Evolutionary conservation across 2,113 vertebrate genomes (phyloP).

Genomic region (Sitta europaea): DNA sequence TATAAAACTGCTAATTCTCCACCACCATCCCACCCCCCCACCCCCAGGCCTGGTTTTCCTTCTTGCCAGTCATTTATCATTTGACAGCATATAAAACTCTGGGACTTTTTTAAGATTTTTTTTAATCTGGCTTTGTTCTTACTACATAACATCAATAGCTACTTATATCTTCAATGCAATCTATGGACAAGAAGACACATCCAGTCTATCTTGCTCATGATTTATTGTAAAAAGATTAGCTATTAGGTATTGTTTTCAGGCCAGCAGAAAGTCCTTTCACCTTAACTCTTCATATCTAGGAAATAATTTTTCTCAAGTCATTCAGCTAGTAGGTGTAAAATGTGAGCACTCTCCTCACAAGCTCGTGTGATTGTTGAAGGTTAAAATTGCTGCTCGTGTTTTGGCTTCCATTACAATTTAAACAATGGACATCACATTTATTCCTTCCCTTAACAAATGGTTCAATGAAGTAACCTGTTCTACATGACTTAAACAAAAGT

Average conservation of each 20-base stretch:
- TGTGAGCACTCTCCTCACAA: neutral
- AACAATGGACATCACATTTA: neutral
- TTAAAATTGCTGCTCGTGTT: neutral
- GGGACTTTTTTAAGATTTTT: neutral
- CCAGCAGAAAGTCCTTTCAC: neutral
- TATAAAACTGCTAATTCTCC: neutral
- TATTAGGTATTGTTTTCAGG: constrained; percentile 6
- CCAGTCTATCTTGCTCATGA: neutral
- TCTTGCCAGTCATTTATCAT: neutral
- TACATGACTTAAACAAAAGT: neutral
- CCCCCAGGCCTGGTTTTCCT: neutral
- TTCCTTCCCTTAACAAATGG: neutral
- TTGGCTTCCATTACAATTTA: neutral
- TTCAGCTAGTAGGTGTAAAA: neutral
- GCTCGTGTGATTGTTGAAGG: neutral
- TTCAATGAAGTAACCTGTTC: neutral
- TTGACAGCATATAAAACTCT: neutral
- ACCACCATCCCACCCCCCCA: too few relatives aligned
- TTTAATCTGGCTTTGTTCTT: neutral
- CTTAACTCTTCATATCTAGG: neutral
- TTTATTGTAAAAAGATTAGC: constrained; percentile 7
- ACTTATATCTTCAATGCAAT: constrained; percentile 4
- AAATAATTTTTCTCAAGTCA: constrained; percentile 8
- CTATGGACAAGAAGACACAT: neutral
- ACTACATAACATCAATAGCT: neutral